phyloP scores from a whole-genome alignment of 2,888 invertebrate species.

The Pristionchus exspectatus region DNA sequence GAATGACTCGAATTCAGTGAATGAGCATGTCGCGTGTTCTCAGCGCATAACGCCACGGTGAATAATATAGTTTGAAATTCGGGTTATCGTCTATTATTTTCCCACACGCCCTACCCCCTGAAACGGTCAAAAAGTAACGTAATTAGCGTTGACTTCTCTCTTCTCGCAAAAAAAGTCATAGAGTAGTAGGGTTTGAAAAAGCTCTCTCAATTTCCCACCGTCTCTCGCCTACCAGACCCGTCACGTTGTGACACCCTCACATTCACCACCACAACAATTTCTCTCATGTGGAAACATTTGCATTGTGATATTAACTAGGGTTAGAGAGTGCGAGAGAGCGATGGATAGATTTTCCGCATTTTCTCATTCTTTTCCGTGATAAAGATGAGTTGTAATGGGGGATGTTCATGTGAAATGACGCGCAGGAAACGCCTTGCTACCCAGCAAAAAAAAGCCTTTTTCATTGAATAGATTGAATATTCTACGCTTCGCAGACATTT shows the following conservation, averaged over 20 bases:
- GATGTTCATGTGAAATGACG: not conserved
- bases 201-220: too few relatives aligned
- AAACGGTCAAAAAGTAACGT: not conserved
- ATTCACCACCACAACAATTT: not conserved
- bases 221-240: too few relatives aligned
- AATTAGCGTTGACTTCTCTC: too few relatives aligned
- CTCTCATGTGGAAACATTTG: not conserved
- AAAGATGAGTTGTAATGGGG: not conserved
- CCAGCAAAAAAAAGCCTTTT: too few relatives aligned
- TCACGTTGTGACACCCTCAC: not conserved
- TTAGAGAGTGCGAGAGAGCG: not conserved
- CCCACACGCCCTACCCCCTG: too few relatives aligned
- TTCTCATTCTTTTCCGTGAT: not conserved
- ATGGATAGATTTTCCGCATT: not conserved
- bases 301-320: not conserved
- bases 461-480: too few relatives aligned
- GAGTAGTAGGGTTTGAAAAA: too few relatives aligned
- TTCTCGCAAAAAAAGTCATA: too few relatives aligned
- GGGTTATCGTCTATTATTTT: not conserved
- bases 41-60: not conserved
- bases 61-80: not conserved
- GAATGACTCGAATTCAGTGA: not conserved
- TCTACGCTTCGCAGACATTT: too few relatives aligned
- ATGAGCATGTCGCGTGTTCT: conserved; percentile 1
- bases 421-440: not conserved